Evolutionary conservation across 2,888 invertebrate species (phyloP).

Genomic region (Tortricodes alternella): DNA sequence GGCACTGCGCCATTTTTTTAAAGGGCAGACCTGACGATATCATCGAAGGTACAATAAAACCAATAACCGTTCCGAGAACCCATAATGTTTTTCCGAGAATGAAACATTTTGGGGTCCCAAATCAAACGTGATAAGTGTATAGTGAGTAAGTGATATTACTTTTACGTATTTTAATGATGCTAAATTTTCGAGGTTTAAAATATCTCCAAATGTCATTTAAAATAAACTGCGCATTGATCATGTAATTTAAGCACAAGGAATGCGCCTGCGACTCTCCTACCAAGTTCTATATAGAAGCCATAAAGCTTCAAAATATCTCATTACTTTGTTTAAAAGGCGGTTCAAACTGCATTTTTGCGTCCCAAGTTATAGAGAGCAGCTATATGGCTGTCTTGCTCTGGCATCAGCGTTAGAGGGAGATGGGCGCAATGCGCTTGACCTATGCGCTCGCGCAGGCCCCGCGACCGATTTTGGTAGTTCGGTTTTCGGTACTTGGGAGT

Average conservation of each 20-base stretch:
- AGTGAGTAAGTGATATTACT: too few relatives aligned
- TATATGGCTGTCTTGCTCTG: slow-evolving; percentile 43
- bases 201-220: too few relatives aligned
- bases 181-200: too few relatives aligned
- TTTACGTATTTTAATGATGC: too few relatives aligned
- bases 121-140: too few relatives aligned
- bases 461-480: slow-evolving; percentile 63
- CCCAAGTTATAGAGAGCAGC: slow-evolving; percentile 52
- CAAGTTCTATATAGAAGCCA: slow-evolving; percentile 29
- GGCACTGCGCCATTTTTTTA: too few relatives aligned
- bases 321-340: slow-evolving; percentile 52
- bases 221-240: too few relatives aligned
- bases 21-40: too few relatives aligned
- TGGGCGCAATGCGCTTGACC: slow-evolving; percentile 59
- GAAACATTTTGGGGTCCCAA: not conserved
- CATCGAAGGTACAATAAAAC: not conserved
- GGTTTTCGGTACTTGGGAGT: slow-evolving; percentile 37
- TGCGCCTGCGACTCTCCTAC: not conserved
- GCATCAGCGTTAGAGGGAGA: slow-evolving; percentile 44
- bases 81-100: too few relatives aligned
- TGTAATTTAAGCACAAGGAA: not conserved
- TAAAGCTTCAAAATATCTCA: slow-evolving; percentile 43
- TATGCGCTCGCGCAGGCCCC: slow-evolving; percentile 54
- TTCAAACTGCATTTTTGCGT: slow-evolving; percentile 62
- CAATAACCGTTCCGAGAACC: not conserved